Conservation (phyloP, 2,888 invertebrate species). For the Callyntrura guangdongensis region DNA sequence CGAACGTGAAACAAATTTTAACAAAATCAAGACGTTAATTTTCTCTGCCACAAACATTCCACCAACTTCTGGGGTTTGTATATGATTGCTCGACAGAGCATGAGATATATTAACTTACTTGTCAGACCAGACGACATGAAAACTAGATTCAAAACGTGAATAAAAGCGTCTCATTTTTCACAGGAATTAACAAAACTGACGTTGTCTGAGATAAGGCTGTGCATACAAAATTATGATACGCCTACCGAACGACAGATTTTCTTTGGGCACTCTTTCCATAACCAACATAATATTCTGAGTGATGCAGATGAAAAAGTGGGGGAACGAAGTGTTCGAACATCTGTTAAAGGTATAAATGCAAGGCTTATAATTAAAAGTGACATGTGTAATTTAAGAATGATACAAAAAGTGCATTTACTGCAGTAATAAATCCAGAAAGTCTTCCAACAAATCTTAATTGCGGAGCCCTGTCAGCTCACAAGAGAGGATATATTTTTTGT, state of each 20-base stretch:
- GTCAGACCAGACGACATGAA: constrained; percentile 43
- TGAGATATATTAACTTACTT: constrained; percentile 66
- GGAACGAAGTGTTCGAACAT: background rate
- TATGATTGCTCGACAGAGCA: constrained; percentile 17
- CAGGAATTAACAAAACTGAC: constrained; percentile 67
- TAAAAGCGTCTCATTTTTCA: constrained; percentile 72
- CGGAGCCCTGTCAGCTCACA: background rate
- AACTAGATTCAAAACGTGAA: constrained; percentile 66
- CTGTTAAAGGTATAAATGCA: background rate
- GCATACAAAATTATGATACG: background rate
- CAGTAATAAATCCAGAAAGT: background rate
- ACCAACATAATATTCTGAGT: background rate
- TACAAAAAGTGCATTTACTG: constrained; percentile 36
- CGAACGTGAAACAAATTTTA: constrained; percentile 30
- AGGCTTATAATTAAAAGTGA: constrained; percentile 32
- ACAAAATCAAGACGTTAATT: constrained; percentile 14
- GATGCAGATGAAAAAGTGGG: background rate
- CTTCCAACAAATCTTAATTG: constrained; percentile 33
- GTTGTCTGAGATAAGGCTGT: constrained; percentile 33
- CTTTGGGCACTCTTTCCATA: background rate
- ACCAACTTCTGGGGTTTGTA: constrained; percentile 27
- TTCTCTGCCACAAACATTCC: constrained; percentile 31
- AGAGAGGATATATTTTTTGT: background rate
- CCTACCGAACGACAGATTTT: background rate
- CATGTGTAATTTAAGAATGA: constrained; percentile 38